Evolutionary conservation across 1,140 invertebrate genomes (phyloP).

Genomic region (Brachionus rubens): DNA sequence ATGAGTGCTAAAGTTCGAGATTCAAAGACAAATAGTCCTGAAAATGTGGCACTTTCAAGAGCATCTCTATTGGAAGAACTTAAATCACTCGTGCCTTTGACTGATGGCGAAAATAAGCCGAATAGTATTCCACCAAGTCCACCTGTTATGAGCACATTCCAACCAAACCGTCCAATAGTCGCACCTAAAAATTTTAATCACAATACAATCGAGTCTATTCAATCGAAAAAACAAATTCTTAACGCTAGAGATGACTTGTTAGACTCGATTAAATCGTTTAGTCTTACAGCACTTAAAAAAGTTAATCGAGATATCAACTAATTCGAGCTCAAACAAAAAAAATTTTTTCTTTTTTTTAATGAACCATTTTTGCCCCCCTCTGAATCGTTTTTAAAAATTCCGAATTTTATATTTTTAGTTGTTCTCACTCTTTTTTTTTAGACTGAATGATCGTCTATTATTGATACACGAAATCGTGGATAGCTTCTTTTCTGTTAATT

Average conservation of each 20-base stretch:
- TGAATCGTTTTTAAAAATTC: too few relatives aligned
- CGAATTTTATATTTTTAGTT: too few relatives aligned
- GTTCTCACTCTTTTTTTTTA: background rate
- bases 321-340: too few relatives aligned
- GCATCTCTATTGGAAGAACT: background rate
- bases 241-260: constrained; percentile 23
- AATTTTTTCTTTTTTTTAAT: background rate
- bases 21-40: background rate
- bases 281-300: background rate
- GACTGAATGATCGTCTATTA: background rate
- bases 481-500: too few relatives aligned
- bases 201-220: background rate
- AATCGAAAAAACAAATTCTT: constrained; percentile 29
- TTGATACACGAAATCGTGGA: too few relatives aligned
- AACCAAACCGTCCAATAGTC: constrained; percentile 18
- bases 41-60: background rate
- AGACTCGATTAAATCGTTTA: constrained; percentile 43
- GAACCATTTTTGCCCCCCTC: too few relatives aligned
- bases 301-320: background rate
- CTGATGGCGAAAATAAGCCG: background rate
- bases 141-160: constrained; percentile 6
- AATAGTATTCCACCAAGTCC: too few relatives aligned
- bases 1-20: constrained; percentile 42
- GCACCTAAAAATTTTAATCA: constrained; percentile 37
- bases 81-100: background rate